Evolutionary conservation across 2,888 invertebrate species (phyloP).

Genomic region (Pristionchus mayeri): DNA sequence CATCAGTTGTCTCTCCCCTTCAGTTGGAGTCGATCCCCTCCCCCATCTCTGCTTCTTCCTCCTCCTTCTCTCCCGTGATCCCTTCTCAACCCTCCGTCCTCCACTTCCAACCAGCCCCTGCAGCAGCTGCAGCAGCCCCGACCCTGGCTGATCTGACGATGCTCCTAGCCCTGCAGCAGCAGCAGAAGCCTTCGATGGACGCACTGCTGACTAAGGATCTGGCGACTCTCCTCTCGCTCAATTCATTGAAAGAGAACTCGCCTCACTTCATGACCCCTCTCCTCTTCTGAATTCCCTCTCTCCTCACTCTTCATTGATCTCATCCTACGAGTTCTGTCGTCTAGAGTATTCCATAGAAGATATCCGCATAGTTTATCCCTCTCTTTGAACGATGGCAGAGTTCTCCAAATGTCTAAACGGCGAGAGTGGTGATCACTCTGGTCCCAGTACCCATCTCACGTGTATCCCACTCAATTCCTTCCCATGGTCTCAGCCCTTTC

Average conservation of each 20-base stretch:
- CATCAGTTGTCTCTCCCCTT: background rate
- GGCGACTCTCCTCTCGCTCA: conserved; percentile 45
- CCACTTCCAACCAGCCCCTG: background rate
- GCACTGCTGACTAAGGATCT: conserved; percentile 32
- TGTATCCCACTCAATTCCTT: background rate
- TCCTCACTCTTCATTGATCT: background rate
- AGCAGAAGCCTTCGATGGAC: background rate
- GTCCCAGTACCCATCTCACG: too few species aligned
- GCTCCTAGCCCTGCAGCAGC: conserved; percentile 34
- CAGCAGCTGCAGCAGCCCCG: background rate
- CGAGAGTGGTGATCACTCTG: too few species aligned
- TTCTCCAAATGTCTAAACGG: too few species aligned
- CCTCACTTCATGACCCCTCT: conserved; percentile 42
- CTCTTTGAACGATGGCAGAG: conserved; percentile 12
- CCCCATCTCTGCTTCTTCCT: background rate
- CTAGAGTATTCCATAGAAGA: conserved; percentile 8
- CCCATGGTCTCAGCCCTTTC: conserved; percentile 33
- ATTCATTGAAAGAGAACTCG: conserved; percentile 23
- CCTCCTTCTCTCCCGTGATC: conserved; percentile 47
- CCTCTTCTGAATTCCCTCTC: conserved; percentile 32
- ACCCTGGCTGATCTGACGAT: conserved; percentile 43
- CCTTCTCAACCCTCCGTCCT: background rate
- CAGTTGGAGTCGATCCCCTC: background rate
- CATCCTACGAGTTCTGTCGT: background rate
- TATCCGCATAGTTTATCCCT: background rate